phyloP scores from a whole-genome alignment of 2,797 vertebrate species.

The Sebastes minor region DNA sequence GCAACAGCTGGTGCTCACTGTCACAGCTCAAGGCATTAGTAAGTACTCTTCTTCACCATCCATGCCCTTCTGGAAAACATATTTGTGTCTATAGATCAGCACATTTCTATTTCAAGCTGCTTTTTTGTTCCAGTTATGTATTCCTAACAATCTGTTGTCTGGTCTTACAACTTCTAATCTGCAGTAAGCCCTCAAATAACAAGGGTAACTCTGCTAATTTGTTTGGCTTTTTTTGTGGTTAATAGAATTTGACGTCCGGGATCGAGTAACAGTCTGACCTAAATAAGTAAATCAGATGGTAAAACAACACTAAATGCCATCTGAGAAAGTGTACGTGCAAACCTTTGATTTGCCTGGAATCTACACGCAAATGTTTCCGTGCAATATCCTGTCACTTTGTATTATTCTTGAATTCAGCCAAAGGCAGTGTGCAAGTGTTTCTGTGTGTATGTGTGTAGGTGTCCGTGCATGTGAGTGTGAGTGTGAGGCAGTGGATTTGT shows the following conservation, averaged over 20 bases:
- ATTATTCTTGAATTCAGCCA: slow-evolving; percentile 37
- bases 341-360: slow-evolving; percentile 39
- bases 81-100: not conserved
- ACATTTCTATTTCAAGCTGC: not conserved
- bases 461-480: not conserved
- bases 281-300: slow-evolving; percentile 13
- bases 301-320: slow-evolving; percentile 13
- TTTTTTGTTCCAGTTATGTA: not conserved
- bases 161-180: not conserved
- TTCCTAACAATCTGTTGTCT: not conserved
- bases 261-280: slow-evolving; percentile 23
- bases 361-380: slow-evolving; percentile 31
- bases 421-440: slow-evolving; percentile 7
- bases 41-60: slow-evolving; percentile 68
- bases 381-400: slow-evolving; percentile 31
- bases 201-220: not conserved
- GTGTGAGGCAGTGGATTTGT: slow-evolving; percentile 37
- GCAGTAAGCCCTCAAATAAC: not conserved
- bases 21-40: slow-evolving; percentile 87
- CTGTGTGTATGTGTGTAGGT: slow-evolving; percentile 7
- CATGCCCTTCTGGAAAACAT: not conserved
- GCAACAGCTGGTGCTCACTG: slow-evolving; percentile 79
- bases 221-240: not conserved
- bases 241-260: not conserved
- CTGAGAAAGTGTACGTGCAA: slow-evolving; percentile 26